Percentiles rank a stretch among this genome's conserved stretches.
These are phyloP conservation scores for Globicephala melas DNA, from an alignment of 2,113 vertebrate species.

Conservation along the genomic window DNA sequence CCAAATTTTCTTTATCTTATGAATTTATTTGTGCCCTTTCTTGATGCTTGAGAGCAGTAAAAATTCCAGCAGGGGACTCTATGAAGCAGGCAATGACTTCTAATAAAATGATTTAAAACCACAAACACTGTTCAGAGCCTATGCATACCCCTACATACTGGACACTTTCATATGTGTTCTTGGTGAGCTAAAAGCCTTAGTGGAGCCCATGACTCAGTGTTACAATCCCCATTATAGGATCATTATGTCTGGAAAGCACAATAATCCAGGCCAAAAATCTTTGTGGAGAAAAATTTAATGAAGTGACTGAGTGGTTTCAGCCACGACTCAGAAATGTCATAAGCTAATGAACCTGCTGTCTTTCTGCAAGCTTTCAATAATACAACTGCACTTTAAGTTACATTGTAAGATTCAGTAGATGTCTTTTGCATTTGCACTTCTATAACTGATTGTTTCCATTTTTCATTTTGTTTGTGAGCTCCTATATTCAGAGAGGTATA, in stretches of 20 bases:
- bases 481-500: not conserved
- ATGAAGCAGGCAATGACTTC: slow-evolving; percentile 35
- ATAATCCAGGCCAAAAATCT: not conserved
- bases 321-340: slow-evolving; percentile 45
- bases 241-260: slow-evolving; percentile 56
- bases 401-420: not conserved
- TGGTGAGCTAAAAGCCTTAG: slow-evolving; percentile 13
- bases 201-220: not conserved
- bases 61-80: not conserved
- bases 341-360: slow-evolving; percentile 43
- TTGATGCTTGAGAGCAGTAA: slow-evolving; percentile 35
- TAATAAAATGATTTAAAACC: slow-evolving; percentile 47
- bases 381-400: not conserved
- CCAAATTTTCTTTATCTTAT: slow-evolving; percentile 10
- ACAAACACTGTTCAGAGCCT: not conserved
- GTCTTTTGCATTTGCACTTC: not conserved
- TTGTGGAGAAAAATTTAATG: slow-evolving; percentile 43
- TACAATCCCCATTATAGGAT: not conserved
- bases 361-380: not conserved
- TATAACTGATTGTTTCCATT: not conserved
- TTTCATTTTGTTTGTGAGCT: not conserved
- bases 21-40: not conserved
- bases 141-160: not conserved
- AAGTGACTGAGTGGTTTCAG: slow-evolving; percentile 44
- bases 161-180: slow-evolving; percentile 48